These are phyloP conservation scores for Melanotaenia trifasciata DNA, from an alignment of 2,797 vertebrate species.

Conservation along the genomic window DNA sequence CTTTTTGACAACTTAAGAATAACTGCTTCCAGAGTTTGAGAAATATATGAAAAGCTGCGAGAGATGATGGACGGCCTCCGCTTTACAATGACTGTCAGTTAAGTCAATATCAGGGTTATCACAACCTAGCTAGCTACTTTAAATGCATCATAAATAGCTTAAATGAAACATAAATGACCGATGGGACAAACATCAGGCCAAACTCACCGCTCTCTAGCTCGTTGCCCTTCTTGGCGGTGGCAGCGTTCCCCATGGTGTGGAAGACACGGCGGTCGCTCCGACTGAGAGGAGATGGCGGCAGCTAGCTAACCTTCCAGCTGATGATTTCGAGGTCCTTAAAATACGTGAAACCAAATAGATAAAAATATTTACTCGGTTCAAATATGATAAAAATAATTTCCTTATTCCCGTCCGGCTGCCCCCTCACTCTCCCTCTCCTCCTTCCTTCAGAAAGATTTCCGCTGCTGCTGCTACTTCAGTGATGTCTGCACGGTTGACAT, in stretches of 20 bases:
- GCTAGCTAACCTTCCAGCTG: slow-evolving; percentile 72
- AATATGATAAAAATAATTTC: slow-evolving; percentile 11
- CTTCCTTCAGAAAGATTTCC: slow-evolving; percentile 47
- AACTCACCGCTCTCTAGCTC: slow-evolving; percentile 97
- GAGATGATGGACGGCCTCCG: slow-evolving; percentile 32
- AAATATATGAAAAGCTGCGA: slow-evolving; percentile 22
- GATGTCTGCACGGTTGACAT: slow-evolving; percentile 63
- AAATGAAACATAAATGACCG: background rate
- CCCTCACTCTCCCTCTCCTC: slow-evolving; percentile 37
- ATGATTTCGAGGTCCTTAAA: slow-evolving; percentile 49
- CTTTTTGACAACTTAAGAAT: background rate
- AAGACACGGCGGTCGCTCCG: slow-evolving; percentile 79
- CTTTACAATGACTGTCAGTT: slow-evolving; percentile 20
- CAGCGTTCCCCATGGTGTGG: slow-evolving; percentile 94
- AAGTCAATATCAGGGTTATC: slow-evolving; percentile 10
- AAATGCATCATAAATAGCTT: background rate
- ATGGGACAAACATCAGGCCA: background rate
- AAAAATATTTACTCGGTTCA: background rate
- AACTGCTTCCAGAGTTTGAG: slow-evolving; percentile 19
- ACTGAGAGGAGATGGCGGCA: slow-evolving; percentile 74
- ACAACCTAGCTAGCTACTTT: slow-evolving; percentile 21
- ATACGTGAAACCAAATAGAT: slow-evolving; percentile 15
- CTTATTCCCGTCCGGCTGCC: slow-evolving; percentile 47
- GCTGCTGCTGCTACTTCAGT: slow-evolving; percentile 51
- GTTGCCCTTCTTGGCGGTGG: slow-evolving; percentile 97